Evolutionary conservation across 2,888 invertebrate genomes (phyloP).

Genomic region (Cacoxenus indagator): DNA sequence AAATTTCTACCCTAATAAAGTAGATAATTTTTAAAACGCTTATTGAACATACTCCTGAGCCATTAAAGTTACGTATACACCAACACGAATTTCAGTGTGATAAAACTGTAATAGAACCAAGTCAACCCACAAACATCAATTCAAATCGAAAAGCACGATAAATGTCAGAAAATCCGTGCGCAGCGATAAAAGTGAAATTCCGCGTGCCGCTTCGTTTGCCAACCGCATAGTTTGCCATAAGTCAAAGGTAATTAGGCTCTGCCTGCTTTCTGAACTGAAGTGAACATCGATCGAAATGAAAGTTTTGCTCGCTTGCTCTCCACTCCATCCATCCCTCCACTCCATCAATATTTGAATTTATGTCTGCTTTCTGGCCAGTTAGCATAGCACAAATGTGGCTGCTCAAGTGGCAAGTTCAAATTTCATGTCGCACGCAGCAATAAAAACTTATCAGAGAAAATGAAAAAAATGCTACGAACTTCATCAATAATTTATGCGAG

Average conservation of each 20-base stretch:
- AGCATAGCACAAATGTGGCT: constrained; percentile 21
- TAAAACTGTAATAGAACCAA: too few species aligned
- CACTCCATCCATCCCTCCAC: too few species aligned
- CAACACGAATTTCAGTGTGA: too few species aligned
- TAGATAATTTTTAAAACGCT: too few species aligned
- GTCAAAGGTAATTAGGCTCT: background rate
- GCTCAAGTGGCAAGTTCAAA: background rate
- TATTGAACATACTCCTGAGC: too few species aligned
- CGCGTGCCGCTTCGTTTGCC: background rate
- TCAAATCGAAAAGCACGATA: too few species aligned
- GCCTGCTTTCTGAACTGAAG: background rate
- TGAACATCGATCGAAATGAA: background rate
- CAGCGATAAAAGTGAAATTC: background rate
- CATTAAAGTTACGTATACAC: too few species aligned
- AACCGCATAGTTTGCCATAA: background rate
- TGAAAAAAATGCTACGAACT: background rate
- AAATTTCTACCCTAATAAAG: too few species aligned
- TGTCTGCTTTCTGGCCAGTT: too few species aligned
- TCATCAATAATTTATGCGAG: constrained; percentile 18
- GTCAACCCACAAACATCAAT: too few species aligned
- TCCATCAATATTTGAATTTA: too few species aligned
- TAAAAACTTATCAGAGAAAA: background rate
- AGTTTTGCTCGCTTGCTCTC: constrained; percentile 32
- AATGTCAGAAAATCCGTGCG: background rate
- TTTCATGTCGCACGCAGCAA: constrained; percentile 10